phyloP scores from a whole-genome alignment of 1,140 invertebrate species.

The Drosophila kurseongensis region DNA sequence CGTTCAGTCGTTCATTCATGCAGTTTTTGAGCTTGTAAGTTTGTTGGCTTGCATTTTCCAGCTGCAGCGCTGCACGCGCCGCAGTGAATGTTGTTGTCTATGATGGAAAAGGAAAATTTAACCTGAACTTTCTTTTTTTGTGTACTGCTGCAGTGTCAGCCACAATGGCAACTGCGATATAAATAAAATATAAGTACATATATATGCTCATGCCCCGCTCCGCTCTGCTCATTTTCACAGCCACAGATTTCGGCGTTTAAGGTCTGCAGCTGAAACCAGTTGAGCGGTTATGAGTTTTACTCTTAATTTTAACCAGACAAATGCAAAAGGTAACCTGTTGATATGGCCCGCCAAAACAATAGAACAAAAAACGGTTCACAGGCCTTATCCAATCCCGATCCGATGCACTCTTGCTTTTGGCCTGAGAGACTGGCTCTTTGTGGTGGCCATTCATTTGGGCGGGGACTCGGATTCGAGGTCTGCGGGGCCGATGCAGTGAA shows the following conservation, averaged over 20 bases:
- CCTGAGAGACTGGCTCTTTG: conserved; percentile 7
- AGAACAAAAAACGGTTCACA: conserved; percentile 64
- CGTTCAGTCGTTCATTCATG: conserved; percentile 66
- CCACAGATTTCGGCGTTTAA: conserved; percentile 58
- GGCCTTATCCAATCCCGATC: conserved; percentile 18
- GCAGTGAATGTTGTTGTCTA: conserved; percentile 75
- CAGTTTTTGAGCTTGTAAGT: conserved; percentile 33
- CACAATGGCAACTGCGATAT: conserved; percentile 64
- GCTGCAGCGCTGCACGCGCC: conserved; percentile 42
- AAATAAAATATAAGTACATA: conserved; percentile 72
- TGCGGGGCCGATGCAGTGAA: conserved; percentile 63
- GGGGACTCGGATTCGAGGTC: conserved; percentile 12
- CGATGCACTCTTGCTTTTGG: conserved; percentile 32
- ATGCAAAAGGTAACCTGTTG: conserved; percentile 62
- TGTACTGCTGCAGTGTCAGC: conserved; percentile 49
- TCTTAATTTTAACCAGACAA: conserved; percentile 52
- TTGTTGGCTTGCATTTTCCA: conserved; percentile 77
- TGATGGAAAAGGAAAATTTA: conserved; percentile 75
- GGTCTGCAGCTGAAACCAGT: conserved; percentile 57
- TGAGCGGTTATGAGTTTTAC: conserved; percentile 69
- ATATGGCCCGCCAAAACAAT: conserved; percentile 53
- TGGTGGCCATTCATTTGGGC: conserved; percentile 6
- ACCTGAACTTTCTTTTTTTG: conserved; percentile 80
- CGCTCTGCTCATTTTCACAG: conserved; percentile 29
- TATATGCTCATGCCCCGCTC: conserved; percentile 25